phyloP scores from a whole-genome alignment of 2,888 invertebrate species.

The Neelides folsomi region DNA sequence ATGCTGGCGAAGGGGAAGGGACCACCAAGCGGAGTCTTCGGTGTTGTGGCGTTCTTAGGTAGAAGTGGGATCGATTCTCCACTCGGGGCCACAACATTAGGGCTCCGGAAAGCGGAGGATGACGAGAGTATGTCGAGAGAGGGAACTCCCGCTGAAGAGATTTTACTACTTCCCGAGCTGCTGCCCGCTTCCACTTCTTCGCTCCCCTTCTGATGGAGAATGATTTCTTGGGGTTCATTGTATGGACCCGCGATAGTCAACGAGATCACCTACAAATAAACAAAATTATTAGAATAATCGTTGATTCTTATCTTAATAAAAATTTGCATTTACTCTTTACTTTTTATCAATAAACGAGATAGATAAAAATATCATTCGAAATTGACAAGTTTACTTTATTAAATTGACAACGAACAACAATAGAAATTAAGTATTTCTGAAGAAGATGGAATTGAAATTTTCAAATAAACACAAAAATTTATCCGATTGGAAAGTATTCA shows the following conservation, averaged over 20 bases:
- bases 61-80: conserved; percentile 29
- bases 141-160: conserved; percentile 7
- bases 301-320: too few species aligned
- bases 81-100: conserved; percentile 67
- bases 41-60: conserved; percentile 37
- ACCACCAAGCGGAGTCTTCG: conserved; percentile 43
- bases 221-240: conserved; percentile 56
- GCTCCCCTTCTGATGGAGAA: conserved; percentile 39
- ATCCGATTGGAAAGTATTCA: too few species aligned
- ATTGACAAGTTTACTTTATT: too few species aligned
- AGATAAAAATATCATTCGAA: too few species aligned
- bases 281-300: too few species aligned
- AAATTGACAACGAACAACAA: too few species aligned
- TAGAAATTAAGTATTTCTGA: too few species aligned
- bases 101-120: conserved; percentile 41
- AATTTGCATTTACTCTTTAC: too few species aligned
- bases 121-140: conserved; percentile 9
- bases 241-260: conserved; percentile 50
- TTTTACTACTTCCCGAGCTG: conserved; percentile 12
- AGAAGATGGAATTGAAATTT: too few species aligned
- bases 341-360: too few species aligned
- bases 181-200: conserved; percentile 33
- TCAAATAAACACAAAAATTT: too few species aligned
- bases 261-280: conserved; percentile 47
- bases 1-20: conserved; percentile 80